A percentile compares a stretch with the other conserved stretches of the same genome.
phyloP scores from a whole-genome alignment of 2,113 vertebrate genomes.

The Podarcis cretensis region DNA sequence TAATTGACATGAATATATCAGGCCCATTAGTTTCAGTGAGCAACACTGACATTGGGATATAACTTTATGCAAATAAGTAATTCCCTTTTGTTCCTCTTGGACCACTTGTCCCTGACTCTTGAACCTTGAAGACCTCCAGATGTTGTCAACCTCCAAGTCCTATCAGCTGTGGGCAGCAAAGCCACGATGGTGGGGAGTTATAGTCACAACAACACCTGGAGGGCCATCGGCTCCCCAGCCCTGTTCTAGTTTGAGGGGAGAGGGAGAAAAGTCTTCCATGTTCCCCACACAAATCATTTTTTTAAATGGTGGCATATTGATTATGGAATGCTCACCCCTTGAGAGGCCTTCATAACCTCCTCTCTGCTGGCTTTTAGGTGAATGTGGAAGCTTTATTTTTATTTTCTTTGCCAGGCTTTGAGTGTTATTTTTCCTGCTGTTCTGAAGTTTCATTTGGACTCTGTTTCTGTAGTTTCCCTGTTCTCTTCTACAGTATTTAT shows the following conservation, averaged over 20 bases:
- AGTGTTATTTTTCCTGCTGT: not conserved
- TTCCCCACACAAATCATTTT: not conserved
- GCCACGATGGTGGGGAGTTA: too few species aligned
- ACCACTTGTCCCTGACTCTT: too few species aligned
- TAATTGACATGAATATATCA: too few species aligned
- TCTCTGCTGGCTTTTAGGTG: not conserved
- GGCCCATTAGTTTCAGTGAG: too few species aligned
- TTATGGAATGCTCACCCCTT: not conserved
- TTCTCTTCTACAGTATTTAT: not conserved
- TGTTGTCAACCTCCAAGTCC: too few species aligned
- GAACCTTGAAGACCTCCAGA: too few species aligned
- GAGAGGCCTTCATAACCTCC: not conserved
- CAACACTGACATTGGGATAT: too few species aligned
- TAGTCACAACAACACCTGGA: too few species aligned
- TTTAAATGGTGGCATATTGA: not conserved
- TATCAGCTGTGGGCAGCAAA: too few species aligned
- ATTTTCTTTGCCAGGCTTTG: not conserved
- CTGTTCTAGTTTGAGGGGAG: not conserved
- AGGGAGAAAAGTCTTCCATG: not conserved
- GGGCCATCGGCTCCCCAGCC: not conserved
- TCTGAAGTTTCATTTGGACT: not conserved
- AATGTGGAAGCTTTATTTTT: not conserved
- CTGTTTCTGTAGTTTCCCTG: not conserved
- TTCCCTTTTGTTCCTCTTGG: too few species aligned
- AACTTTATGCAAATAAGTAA: too few species aligned